Evolutionary conservation across 2,888 invertebrate genomes (phyloP).

Genomic region (Augiades crinisus): DNA sequence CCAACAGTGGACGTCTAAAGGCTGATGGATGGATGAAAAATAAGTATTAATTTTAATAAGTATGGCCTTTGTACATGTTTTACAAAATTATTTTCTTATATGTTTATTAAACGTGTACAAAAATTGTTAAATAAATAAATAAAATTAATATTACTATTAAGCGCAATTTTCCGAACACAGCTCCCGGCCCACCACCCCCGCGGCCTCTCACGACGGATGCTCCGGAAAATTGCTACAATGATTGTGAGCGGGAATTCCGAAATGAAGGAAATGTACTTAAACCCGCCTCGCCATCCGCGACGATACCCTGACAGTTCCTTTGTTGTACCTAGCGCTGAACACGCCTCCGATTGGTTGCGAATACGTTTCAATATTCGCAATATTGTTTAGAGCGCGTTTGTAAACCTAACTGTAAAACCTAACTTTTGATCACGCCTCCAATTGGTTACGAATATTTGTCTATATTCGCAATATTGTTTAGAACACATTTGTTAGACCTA

Average conservation of each 20-base stretch:
- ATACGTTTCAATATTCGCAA: neutral
- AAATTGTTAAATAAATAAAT: too few species aligned
- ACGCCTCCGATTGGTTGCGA: neutral
- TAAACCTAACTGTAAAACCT: too few species aligned
- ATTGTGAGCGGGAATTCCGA: constrained; percentile 75
- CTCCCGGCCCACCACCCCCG: constrained; percentile 47
- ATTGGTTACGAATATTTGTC: neutral
- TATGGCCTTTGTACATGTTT: too few species aligned
- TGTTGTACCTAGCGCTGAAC: neutral
- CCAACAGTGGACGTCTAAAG: too few species aligned
- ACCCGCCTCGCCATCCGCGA: constrained; percentile 36
- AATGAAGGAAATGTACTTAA: constrained; percentile 76
- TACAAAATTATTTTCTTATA: too few species aligned
- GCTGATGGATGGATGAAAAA: too few species aligned
- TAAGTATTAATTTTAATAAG: too few species aligned
- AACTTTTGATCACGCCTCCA: too few species aligned
- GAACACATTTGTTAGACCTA: too few species aligned
- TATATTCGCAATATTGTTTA: neutral
- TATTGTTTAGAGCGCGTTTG: neutral
- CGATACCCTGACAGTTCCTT: constrained; percentile 8
- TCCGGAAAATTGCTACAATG: constrained; percentile 80
- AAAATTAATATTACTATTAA: too few species aligned
- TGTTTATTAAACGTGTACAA: too few species aligned
- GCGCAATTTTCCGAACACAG: too few species aligned
- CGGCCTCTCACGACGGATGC: constrained; percentile 73